Percentiles rank a stretch among this genome's conserved stretches.
phyloP scores from a whole-genome alignment of 2,797 vertebrate species.

The Taenioides sp. region DNA sequence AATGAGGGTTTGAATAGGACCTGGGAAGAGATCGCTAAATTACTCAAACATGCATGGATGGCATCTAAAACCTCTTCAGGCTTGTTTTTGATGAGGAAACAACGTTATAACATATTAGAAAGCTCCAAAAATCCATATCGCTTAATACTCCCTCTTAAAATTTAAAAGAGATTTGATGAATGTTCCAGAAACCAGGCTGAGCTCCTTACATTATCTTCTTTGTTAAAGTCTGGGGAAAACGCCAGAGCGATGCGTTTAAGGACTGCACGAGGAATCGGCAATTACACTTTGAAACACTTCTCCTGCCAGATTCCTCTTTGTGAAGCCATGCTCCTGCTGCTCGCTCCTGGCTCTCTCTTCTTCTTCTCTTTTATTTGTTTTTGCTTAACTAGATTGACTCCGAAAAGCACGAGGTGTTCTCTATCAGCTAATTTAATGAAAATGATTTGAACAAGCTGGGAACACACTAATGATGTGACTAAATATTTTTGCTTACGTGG shows the following conservation, averaged over 20 bases:
- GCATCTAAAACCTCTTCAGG: no score
- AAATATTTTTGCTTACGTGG: no score
- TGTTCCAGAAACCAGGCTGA: neutral
- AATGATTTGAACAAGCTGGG: neutral
- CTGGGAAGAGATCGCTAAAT: no score
- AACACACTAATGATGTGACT: neutral
- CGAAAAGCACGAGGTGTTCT: no score
- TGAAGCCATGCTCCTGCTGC: neutral
- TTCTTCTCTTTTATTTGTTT: neutral
- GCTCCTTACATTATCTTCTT: neutral
- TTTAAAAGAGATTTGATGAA: neutral
- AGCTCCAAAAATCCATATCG: no score
- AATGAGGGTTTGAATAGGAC: no score
- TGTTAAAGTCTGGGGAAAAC: neutral
- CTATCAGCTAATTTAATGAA: neutral
- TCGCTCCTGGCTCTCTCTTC: slow-evolving; percentile 1
- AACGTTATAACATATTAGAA: no score
- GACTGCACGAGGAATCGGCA: neutral
- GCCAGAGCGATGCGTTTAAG: neutral
- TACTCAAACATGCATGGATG: no score
- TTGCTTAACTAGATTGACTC: neutral
- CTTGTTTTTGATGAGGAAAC: no score
- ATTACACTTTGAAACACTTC: neutral
- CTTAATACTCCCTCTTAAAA: no score
- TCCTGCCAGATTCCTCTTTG: neutral